Evolutionary conservation across 2,113 vertebrate genomes (phyloP), one percentile per base, ranked within the genome.

Genomic region (Lampris megalopsis): DNA sequence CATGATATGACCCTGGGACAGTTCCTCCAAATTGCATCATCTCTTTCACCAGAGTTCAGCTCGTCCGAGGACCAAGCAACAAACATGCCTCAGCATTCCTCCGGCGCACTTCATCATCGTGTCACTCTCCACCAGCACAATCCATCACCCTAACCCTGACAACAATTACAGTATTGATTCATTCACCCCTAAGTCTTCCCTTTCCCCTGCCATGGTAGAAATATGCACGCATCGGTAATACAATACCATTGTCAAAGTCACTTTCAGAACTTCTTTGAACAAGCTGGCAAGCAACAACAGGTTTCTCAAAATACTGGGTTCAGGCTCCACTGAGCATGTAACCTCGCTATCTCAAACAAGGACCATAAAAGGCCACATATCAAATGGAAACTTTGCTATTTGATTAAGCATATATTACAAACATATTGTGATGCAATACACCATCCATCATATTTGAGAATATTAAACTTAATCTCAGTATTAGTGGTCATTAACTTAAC

Each of bases 231-330:
- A 84, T 79, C 81, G 67, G 90, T 86, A 91, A 92, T 80, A 89
- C 84, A 90, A 91, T 53, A 88, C 84, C 75, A 69, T 71, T 48
- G 79, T 70, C 90, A 94, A 91, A 91, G 87, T 90, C 82, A 88
- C 88, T 84, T 90, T 85, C 85, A 80, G 73, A 77, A 90, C 86
- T 89, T 73, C 65, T 82, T 24, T 42, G 62, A 86, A 77, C 60
- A 62, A 73, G 70, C 73, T 81, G 77, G 74, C 79, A 79, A 61
- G 61, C 59, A 61, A 13, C 2, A 3, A 40, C 59, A 41, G 10
- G 24, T 24, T 24, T 10, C 36, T 6, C 69, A 9, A 5, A 1
- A 42, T 50, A 66, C 71, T 85, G 63, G 68, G 86, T 86, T 87
- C 83, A 81, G 82, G 71, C 66, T 54, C 52, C 64, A 59, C 69